These are phyloP conservation scores for Diplosoma virens DNA, from an alignment of 23 tunicate species.

Conservation along the genomic window DNA sequence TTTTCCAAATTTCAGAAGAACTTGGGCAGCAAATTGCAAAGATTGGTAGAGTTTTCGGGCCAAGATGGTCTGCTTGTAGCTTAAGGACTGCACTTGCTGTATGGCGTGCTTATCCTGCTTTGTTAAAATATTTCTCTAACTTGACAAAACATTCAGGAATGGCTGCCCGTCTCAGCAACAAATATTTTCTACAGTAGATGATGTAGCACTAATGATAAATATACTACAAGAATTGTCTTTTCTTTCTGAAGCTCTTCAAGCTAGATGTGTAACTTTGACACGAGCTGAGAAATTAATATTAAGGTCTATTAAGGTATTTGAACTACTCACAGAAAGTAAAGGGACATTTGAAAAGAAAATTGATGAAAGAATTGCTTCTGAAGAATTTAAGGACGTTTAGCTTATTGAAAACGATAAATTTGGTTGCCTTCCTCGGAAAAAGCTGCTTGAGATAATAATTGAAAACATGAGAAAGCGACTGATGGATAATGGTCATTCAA, in stretches of 20 bases:
- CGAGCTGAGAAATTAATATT: no score
- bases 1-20: slow-evolving; percentile 43
- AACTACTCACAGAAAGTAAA: no score
- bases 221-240: slow-evolving; percentile 45
- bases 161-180: slow-evolving; percentile 42
- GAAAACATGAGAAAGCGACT: no score
- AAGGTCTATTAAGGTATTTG: no score
- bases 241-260: slow-evolving; percentile 53
- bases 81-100: slow-evolving; percentile 42
- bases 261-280: no score
- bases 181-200: slow-evolving; percentile 46
- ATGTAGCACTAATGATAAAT: slow-evolving; percentile 44
- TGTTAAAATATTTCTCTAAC: slow-evolving; percentile 43
- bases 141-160: slow-evolving; percentile 34
- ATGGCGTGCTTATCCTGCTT: slow-evolving; percentile 41
- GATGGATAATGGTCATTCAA: no score
- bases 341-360: no score
- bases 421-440: no score
- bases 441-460: no score
- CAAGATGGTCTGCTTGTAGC: slow-evolving; percentile 48
- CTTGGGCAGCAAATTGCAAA: slow-evolving; percentile 40
- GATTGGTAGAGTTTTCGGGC: slow-evolving; percentile 50
- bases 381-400: no score
- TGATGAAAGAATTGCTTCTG: no score
- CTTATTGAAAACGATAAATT: no score